Percentiles rank a stretch among this genome's conserved stretches.
phyloP scores from a whole-genome alignment of 2,113 vertebrate genomes.

The Cochlearius cochlearius region DNA sequence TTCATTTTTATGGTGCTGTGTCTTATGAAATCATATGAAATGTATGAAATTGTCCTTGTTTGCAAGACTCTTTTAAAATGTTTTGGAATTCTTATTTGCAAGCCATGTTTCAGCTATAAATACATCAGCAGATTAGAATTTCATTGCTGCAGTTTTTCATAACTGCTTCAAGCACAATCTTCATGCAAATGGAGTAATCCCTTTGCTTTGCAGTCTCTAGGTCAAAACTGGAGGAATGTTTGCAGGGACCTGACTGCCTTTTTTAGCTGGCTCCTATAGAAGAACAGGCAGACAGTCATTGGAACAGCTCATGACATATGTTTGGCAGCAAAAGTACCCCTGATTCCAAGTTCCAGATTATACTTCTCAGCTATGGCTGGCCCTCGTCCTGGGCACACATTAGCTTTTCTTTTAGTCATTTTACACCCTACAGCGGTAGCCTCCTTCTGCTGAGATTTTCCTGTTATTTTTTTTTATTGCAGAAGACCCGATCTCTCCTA shows the following conservation, averaged over 20 bases:
- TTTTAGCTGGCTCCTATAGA: slow-evolving; percentile 22
- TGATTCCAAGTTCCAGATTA: background rate
- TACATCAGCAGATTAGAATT: background rate
- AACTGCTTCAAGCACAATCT: background rate
- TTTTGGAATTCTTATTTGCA: slow-evolving; percentile 13
- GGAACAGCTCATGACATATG: background rate
- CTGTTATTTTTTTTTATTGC: background rate
- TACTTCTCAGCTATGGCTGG: background rate
- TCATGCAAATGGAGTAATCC: slow-evolving; percentile 20
- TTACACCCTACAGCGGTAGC: background rate
- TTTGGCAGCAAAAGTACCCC: background rate
- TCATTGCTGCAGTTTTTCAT: background rate
- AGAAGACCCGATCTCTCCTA: background rate
- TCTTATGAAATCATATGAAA: slow-evolving; percentile 58
- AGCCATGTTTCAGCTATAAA: background rate
- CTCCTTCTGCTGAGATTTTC: background rate
- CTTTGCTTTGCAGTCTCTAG: background rate
- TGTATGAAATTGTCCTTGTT: slow-evolving; percentile 25
- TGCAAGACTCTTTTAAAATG: background rate
- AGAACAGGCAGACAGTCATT: background rate
- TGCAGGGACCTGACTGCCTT: background rate
- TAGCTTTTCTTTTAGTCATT: slow-evolving; percentile 10
- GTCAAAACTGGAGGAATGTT: background rate
- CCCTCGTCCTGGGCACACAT: background rate
- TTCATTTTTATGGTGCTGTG: slow-evolving; percentile 13